A percentile compares a stretch with the other conserved stretches of the same genome.
Evolutionary conservation across 2,888 invertebrate genomes (phyloP).

Genomic region (Drosophila neonasuta): DNA sequence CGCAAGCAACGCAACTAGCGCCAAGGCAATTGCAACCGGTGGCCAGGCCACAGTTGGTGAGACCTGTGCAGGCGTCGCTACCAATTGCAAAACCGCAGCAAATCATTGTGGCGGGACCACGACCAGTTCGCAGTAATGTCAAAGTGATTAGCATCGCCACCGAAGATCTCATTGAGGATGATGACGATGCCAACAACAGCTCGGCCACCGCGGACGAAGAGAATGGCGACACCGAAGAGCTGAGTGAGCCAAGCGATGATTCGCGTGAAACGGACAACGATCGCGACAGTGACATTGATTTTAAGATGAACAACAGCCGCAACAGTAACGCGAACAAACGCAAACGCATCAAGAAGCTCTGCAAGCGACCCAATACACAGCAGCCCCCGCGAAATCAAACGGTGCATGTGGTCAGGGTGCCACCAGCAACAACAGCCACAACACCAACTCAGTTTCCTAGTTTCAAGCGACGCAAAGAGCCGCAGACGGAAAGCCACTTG

Average conservation of each 20-base stretch:
- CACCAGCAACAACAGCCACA: conserved; percentile 10
- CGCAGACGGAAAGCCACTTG: conserved; percentile 19
- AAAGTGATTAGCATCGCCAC: conserved; percentile 38
- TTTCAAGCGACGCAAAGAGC: conserved; percentile 54
- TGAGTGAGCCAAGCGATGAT: conserved; percentile 83
- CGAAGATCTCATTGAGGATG: conserved; percentile 55
- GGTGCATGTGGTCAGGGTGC: conserved; percentile 17
- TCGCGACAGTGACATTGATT: conserved; percentile 86
- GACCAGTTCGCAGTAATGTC: conserved; percentile 38
- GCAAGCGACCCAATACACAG: conserved; percentile 29
- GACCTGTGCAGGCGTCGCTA: conserved; percentile 5
- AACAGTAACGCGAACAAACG: conserved; percentile 74
- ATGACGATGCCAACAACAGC: conserved; percentile 57
- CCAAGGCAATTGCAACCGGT: conserved; percentile 18
- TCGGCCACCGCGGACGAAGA: conserved; percentile 67
- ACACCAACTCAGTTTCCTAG: conserved; percentile 28
- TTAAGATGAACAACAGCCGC: conserved; percentile 84
- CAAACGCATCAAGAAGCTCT: conserved; percentile 60
- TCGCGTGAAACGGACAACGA: conserved; percentile 82
- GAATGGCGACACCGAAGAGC: conserved; percentile 74
- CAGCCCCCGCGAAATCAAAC: conserved; percentile 25
- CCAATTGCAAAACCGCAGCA: conserved; percentile 20
- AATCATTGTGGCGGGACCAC: conserved; percentile 9
- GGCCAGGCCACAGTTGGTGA: conserved; percentile 21
- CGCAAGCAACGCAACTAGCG: conserved; percentile 12